Conservation (phyloP, 2,113 vertebrate species). For the Ancistrus triradiatus region DNA sequence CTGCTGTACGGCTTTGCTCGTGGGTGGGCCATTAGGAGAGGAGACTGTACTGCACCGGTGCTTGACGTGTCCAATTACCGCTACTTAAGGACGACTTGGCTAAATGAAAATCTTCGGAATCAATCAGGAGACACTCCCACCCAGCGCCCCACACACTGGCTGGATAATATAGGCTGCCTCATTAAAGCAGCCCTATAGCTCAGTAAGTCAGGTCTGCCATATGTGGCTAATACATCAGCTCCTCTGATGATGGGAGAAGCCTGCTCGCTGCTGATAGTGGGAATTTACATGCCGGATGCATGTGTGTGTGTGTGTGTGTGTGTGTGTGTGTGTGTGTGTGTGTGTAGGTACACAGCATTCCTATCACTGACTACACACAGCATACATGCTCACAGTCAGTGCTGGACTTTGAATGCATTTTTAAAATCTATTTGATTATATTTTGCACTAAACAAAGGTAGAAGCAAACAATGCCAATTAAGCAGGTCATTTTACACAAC, state of each 20-base stretch:
- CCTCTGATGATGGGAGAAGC: not conserved
- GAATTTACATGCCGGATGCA: not conserved
- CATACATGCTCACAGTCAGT: no score
- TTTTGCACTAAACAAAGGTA: no score
- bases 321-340: conserved; percentile 2
- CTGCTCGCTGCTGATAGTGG: not conserved
- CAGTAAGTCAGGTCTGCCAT: conserved; percentile 6
- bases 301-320: conserved; percentile 8
- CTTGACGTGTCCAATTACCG: conserved; percentile 24
- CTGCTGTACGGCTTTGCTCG: conserved; percentile 38
- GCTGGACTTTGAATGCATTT: no score
- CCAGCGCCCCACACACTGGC: not conserved
- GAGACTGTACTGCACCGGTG: conserved; percentile 38
- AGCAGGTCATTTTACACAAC: no score
- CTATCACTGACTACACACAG: no score
- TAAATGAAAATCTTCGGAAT: conserved; percentile 27
- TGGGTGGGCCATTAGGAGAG: conserved; percentile 56
- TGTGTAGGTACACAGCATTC: not conserved
- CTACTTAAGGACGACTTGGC: conserved; percentile 24
- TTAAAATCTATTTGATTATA: no score
- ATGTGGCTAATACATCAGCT: conserved; percentile 21
- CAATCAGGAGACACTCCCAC: conserved; percentile 17
- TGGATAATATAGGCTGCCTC: conserved; percentile 12
- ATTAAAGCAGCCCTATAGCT: conserved; percentile 16
- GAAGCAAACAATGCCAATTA: no score